Percentiles rank a stretch among this genome's conserved stretches.
phyloP scores from a whole-genome alignment of 2,113 vertebrate species.

The Callipepla californica region DNA sequence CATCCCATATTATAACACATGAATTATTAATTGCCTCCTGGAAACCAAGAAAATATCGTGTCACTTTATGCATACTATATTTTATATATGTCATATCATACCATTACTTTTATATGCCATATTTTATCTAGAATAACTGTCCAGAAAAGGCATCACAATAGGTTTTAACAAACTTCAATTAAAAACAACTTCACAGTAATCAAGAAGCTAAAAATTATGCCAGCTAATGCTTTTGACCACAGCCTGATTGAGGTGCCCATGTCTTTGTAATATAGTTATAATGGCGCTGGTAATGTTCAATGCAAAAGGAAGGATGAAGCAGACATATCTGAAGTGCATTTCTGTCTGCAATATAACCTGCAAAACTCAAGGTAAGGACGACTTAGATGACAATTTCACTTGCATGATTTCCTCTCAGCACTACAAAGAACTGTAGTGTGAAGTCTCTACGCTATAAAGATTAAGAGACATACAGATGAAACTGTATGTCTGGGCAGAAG shows the following conservation, averaged over 20 bases:
- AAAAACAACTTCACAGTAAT: not conserved
- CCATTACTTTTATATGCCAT: not conserved
- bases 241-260: not conserved
- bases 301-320: not conserved
- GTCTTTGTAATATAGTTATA: not conserved
- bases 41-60: not conserved
- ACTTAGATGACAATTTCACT: not conserved
- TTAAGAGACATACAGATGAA: not conserved
- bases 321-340: not conserved
- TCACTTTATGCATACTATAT: not conserved
- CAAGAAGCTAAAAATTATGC: fast-evolving
- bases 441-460: not conserved
- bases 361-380: not conserved
- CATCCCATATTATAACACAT: not conserved
- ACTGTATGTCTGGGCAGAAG: not conserved
- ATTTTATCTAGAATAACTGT: not conserved
- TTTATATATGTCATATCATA: not conserved
- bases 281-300: not conserved
- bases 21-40: not conserved
- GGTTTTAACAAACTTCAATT: not conserved
- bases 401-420: not conserved
- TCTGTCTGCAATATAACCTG: not conserved
- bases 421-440: no score
- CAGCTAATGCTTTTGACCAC: not conserved
- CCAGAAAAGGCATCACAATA: not conserved